phyloP scores from a whole-genome alignment of 2,888 invertebrate species.

The Drosophila anceps region DNA sequence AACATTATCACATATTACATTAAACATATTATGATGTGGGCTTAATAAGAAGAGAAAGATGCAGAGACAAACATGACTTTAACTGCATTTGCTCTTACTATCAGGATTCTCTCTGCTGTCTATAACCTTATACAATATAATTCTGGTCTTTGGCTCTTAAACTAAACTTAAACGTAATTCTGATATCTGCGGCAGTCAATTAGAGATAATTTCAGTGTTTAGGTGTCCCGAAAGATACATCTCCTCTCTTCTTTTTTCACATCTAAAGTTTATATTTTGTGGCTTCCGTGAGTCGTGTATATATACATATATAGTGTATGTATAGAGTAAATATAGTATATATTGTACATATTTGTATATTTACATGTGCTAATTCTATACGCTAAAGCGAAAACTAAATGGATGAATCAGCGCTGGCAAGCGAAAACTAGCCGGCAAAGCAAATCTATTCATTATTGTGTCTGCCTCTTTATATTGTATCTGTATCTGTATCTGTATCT shows the following conservation, averaged over 20 bases:
- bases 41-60: no score
- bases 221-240: not conserved
- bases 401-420: constrained; percentile 54
- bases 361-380: constrained; percentile 53
- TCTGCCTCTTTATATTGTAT: constrained; percentile 5
- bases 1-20: not conserved
- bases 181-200: no score
- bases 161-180: no score
- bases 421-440: constrained; percentile 32
- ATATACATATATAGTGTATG: not conserved
- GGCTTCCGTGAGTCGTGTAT: constrained; percentile 15
- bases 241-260: constrained; percentile 6
- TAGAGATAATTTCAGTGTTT: not conserved
- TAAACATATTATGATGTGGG: not conserved
- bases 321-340: constrained; percentile 17
- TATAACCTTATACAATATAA: no score
- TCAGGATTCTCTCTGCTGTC: no score
- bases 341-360: constrained; percentile 45
- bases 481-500: constrained; percentile 6
- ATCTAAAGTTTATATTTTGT: constrained; percentile 23
- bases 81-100: no score
- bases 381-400: constrained; percentile 56
- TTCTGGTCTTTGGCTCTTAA: no score
- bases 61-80: no score
- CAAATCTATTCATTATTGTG: constrained; percentile 19